Base-by-base conservation (phyloP, 2,113 vertebrate species). In the Muscicapa adusta region DNA sequence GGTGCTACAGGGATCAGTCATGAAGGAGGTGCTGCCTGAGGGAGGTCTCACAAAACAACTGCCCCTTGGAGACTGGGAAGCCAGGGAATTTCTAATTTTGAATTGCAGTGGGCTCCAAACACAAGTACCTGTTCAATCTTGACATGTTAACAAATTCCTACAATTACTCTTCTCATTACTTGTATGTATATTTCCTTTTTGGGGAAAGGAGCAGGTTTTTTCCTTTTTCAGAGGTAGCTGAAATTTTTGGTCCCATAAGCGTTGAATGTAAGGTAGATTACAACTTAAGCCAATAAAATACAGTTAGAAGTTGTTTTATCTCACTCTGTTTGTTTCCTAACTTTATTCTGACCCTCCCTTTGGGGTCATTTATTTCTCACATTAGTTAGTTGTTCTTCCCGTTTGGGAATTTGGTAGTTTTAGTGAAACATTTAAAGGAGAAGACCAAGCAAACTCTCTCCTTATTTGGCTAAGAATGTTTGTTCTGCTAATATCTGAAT, bases 391-490 rank as follows among this genome's bases (percentile, higher is more conserved):
- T 92, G n/a, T 45, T 92, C 71, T 82, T 95, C 91, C 85, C 76
- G 0, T 92, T 93, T 94, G 83, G 95, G 95, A 76, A 96, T 86
- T 93, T 90, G 48, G 65, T 95, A 94, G 86, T 81, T 94, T 88
- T 76, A 88, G 83, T 86, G 86, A 92, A 95, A 94, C 76, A 89
- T 94, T 67, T 86, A 65, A 92, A 95, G 92, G 74, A 95, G 48
- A 95, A 88, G 83, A 96, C 60, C 60, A 93, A 94, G 95, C 43
- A 96, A 96, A 89, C 56, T 78, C 67, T 95, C 77, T 96, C 94
- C 95, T 96, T 96, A 96, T 96, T 96, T 95, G 95, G 96, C 79
- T 92, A 92, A 94, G 94, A 95, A 95, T 94, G 88, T 72, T 92
- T 89, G 80, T 93, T 95, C 94, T 95, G 72, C 72, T 94, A 94